phyloP scores from a whole-genome alignment of 1,140 invertebrate genomes.

The Plutomurus gul region DNA sequence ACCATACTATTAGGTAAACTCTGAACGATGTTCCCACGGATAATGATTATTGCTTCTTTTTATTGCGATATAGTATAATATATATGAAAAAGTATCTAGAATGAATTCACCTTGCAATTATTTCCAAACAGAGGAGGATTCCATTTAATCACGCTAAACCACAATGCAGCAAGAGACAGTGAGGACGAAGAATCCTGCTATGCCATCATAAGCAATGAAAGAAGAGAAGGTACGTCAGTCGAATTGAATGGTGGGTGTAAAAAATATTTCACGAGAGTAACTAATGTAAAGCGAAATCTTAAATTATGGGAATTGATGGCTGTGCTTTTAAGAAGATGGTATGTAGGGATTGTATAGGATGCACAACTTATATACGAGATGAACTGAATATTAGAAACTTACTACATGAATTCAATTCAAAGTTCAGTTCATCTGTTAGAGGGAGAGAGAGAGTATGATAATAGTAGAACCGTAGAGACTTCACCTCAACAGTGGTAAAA shows the following conservation, averaged over 20 bases:
- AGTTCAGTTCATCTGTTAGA: too few relatives aligned
- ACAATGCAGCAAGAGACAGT: not conserved
- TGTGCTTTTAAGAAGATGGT: not conserved
- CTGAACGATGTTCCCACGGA: conserved; percentile 19
- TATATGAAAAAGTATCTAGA: not conserved
- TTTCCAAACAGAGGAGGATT: not conserved
- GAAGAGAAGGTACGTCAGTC: not conserved
- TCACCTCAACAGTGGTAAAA: not conserved
- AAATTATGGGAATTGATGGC: not conserved
- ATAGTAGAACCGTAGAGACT: too few relatives aligned
- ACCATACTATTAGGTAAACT: conserved; percentile 20
- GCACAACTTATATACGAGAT: too few relatives aligned
- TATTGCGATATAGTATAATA: conserved; percentile 19
- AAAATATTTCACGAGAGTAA: too few relatives aligned
- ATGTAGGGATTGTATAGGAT: not conserved
- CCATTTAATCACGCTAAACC: not conserved
- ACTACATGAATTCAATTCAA: not conserved
- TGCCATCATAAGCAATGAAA: not conserved
- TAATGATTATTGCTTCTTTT: conserved; percentile 16
- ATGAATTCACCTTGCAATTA: not conserved
- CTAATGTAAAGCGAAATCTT: too few relatives aligned
- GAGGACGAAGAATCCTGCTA: not conserved
- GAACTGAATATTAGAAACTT: conserved; percentile 1
- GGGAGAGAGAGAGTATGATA: too few relatives aligned
- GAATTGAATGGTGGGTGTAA: not conserved